These are phyloP conservation scores for Microtus ochrogaster DNA, from an alignment of 2,113 vertebrate genomes.

Conservation along the genomic window DNA sequence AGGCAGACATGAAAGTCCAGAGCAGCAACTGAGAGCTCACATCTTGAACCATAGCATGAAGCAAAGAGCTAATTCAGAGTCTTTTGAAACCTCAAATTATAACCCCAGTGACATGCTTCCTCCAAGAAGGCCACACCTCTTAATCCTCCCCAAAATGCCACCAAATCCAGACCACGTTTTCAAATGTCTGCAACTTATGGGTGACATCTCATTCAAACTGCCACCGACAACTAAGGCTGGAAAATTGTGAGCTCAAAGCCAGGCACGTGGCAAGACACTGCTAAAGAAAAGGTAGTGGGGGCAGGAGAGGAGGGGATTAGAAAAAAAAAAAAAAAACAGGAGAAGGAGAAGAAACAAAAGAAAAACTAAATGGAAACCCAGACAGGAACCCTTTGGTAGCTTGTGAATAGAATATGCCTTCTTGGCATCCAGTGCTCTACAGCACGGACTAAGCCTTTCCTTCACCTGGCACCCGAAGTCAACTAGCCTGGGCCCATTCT, in stretches of 20 bases:
- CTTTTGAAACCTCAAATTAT: neutral
- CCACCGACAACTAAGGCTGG: neutral
- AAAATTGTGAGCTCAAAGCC: neutral
- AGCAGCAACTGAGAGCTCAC: neutral
- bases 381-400: neutral
- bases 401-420: neutral
- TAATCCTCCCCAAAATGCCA: neutral
- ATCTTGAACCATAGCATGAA: neutral
- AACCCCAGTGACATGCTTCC: too few relatives aligned
- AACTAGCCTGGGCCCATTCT: neutral
- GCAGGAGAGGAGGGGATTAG: neutral
- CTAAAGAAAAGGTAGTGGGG: too few relatives aligned
- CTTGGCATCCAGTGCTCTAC: neutral
- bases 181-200: neutral
- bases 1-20: neutral
- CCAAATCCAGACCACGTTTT: neutral
- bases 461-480: neutral
- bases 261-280: neutral
- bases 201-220: neutral
- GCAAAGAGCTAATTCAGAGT: neutral
- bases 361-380: neutral
- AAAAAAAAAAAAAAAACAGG: neutral
- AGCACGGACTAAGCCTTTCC: neutral
- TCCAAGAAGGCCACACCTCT: neutral
- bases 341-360: neutral